Evolutionary conservation across 2,888 invertebrate genomes (phyloP).

Genomic region (Folsomia manolachei): DNA sequence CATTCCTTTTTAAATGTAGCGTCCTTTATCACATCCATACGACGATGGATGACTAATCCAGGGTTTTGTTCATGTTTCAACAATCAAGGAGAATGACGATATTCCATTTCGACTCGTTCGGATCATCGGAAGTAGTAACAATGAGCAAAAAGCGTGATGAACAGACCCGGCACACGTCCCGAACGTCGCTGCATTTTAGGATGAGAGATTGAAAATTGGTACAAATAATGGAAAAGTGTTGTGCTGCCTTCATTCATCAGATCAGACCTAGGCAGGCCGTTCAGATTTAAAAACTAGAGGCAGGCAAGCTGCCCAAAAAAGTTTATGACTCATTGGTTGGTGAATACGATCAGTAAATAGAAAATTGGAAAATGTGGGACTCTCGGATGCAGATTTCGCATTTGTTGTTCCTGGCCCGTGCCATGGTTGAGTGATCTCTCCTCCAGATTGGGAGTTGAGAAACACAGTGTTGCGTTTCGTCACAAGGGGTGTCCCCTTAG

Average conservation of each 20-base stretch:
- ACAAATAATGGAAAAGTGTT: not conserved
- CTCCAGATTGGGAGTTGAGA: not conserved
- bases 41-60: not conserved
- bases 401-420: not conserved
- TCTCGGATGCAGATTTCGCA: not conserved
- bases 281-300: too few relatives aligned
- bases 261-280: too few relatives aligned
- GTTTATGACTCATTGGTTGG: not conserved
- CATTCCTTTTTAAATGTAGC: conserved; percentile 4
- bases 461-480: not conserved
- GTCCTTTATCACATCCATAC: not conserved
- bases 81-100: conserved; percentile 10
- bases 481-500: not conserved
- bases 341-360: too few relatives aligned
- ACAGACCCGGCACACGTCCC: not conserved
- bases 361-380: not conserved
- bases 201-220: conserved; percentile 13
- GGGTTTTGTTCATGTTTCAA: not conserved
- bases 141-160: not conserved
- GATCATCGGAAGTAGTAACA: not conserved
- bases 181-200: not conserved
- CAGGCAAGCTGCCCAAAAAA: too few relatives aligned
- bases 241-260: not conserved
- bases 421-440: not conserved
- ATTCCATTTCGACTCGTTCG: not conserved